Conservation (phyloP, 2,113 vertebrate species). For the Cyphomyrus discorhynchus region DNA sequence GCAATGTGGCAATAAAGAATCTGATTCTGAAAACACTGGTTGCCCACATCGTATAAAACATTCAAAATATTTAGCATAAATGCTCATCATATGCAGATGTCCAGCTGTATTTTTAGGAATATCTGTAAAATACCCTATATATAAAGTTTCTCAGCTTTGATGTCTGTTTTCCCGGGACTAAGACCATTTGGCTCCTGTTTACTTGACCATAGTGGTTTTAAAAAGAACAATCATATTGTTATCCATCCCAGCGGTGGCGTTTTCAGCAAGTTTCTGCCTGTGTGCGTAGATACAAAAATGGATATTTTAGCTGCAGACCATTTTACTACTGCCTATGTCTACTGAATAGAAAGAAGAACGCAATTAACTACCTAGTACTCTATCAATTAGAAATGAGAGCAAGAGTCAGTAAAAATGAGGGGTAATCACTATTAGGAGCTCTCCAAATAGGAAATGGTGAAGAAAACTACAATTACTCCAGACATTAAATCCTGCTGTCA, state of each 20-base stretch:
- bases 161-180: neutral
- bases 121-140: neutral
- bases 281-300: neutral
- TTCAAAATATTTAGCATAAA: neutral
- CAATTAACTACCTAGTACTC: neutral
- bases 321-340: neutral
- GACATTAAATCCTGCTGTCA: neutral
- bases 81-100: neutral
- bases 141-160: neutral
- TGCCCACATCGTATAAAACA: neutral
- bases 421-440: neutral
- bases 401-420: neutral
- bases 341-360: neutral
- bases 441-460: neutral
- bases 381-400: neutral
- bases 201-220: neutral
- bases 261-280: neutral
- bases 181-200: neutral
- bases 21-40: neutral
- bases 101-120: neutral
- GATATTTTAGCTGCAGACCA: neutral
- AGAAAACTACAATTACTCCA: neutral
- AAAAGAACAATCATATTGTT: neutral
- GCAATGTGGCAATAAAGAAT: neutral
- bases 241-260: neutral